Conservation (phyloP, 2,888 invertebrate genomes). For the Cerastoderma edule region DNA sequence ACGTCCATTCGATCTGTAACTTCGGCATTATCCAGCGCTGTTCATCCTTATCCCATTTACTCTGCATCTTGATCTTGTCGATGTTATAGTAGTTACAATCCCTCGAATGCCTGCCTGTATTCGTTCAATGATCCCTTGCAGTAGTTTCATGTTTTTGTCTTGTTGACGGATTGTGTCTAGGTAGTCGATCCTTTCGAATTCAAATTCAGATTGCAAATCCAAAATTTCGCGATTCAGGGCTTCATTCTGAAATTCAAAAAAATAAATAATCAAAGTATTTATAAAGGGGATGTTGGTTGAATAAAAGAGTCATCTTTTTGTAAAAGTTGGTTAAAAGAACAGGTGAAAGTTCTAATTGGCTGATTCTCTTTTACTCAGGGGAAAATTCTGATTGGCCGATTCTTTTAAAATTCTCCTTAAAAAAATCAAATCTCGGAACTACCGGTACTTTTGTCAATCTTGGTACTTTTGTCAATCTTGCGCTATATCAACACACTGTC, state of each 20-base stretch:
- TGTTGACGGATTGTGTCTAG: conserved; percentile 91
- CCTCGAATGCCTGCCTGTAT: conserved; percentile 89
- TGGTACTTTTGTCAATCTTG: no score
- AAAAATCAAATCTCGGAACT: no score
- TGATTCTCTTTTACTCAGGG: no score
- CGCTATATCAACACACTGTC: no score
- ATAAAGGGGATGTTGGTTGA: no score
- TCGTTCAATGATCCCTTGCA: conserved; percentile 84
- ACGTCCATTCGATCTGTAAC: conserved; percentile 87
- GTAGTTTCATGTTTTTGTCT: conserved; percentile 88
- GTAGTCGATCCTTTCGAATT: conserved; percentile 92
- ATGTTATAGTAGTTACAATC: conserved; percentile 91
- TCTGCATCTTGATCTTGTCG: conserved; percentile 87
- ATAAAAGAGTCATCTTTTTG: no score
- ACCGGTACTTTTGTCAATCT: no score
- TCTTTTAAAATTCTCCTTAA: no score
- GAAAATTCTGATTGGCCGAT: no score
- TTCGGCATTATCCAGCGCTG: conserved; percentile 90
- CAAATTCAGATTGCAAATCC: conserved; percentile 92
- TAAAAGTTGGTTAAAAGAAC: no score
- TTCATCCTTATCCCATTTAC: conserved; percentile 90
- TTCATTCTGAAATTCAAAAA: conserved; percentile 85
- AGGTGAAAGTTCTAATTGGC: no score
- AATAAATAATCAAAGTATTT: no score
- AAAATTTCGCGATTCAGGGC: conserved; percentile 89